Percentiles rank a stretch among this genome's conserved stretches.
phyloP scores from a whole-genome alignment of 2,797 vertebrate genomes.

The Valencia hispanica region DNA sequence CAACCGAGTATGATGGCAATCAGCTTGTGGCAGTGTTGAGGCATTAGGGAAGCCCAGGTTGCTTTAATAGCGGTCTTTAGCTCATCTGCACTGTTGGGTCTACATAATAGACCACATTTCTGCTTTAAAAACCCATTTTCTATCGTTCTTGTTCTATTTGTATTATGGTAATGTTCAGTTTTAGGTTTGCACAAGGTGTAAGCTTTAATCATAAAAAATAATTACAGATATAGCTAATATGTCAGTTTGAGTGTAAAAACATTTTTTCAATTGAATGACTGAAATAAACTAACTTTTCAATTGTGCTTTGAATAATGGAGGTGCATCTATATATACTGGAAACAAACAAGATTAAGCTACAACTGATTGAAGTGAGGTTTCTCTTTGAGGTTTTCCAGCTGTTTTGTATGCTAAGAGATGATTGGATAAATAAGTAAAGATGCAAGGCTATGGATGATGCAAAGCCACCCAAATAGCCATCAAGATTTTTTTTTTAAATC shows the following conservation, averaged over 20 bases:
- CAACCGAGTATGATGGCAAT: not conserved
- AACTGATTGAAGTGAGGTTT: not conserved
- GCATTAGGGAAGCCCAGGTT: not conserved
- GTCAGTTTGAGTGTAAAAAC: not conserved
- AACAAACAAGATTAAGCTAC: not conserved
- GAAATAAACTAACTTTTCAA: not conserved
- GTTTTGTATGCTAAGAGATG: not conserved
- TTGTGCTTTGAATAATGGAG: not conserved
- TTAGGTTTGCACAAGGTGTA: not conserved
- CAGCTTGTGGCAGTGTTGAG: not conserved
- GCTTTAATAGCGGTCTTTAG: not conserved
- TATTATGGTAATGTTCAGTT: not conserved
- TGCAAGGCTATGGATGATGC: conserved; percentile 6
- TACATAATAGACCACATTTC: not conserved
- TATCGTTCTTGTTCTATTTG: not conserved
- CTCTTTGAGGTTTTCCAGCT: not conserved
- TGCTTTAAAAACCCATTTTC: too few relatives aligned
- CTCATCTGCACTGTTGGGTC: not conserved
- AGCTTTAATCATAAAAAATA: not conserved
- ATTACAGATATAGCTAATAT: not conserved
- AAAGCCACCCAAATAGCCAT: conserved; percentile 29
- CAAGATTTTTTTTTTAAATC: too few relatives aligned
- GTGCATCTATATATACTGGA: not conserved
- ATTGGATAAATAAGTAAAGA: conserved; percentile 2
- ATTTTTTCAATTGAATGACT: not conserved